Conservation (phyloP, 2,113 vertebrate genomes). For the Sturnira hondurensis region DNA sequence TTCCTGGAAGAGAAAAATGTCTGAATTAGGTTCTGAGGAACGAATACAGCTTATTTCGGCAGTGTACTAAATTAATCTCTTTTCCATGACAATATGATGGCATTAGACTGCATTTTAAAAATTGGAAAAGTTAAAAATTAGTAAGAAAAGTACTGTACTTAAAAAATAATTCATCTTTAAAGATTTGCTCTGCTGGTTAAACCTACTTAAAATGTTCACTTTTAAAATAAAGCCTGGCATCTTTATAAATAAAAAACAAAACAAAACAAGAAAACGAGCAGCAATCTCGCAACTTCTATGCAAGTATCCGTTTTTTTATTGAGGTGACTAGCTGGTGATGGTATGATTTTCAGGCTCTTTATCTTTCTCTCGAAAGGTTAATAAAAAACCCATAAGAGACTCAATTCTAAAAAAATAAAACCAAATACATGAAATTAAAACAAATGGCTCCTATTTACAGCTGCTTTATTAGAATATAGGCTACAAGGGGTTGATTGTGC, state of each 20-base stretch:
- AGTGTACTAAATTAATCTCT: not conserved
- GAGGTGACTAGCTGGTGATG: not conserved
- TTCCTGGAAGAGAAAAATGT: not conserved
- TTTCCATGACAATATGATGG: not conserved
- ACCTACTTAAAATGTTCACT: not conserved
- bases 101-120: slow-evolving; percentile 17
- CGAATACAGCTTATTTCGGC: not conserved
- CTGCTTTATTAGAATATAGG: not conserved
- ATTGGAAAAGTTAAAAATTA: not conserved
- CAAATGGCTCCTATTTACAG: slow-evolving; percentile 12
- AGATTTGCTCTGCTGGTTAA: not conserved
- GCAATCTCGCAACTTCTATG: not conserved
- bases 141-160: not conserved
- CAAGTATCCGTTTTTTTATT: not conserved
- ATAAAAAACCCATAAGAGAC: not conserved
- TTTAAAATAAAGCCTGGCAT: not conserved
- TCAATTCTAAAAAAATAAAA: not conserved
- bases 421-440: slow-evolving; percentile 25
- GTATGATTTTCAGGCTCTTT: not conserved
- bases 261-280: not conserved
- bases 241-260: slow-evolving; percentile 15
- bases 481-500: not conserved
- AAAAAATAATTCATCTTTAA: not conserved
- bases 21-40: not conserved
- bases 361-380: not conserved